phyloP scores from a whole-genome alignment of 2,888 invertebrate genomes.

The Amaurobius ferox region DNA sequence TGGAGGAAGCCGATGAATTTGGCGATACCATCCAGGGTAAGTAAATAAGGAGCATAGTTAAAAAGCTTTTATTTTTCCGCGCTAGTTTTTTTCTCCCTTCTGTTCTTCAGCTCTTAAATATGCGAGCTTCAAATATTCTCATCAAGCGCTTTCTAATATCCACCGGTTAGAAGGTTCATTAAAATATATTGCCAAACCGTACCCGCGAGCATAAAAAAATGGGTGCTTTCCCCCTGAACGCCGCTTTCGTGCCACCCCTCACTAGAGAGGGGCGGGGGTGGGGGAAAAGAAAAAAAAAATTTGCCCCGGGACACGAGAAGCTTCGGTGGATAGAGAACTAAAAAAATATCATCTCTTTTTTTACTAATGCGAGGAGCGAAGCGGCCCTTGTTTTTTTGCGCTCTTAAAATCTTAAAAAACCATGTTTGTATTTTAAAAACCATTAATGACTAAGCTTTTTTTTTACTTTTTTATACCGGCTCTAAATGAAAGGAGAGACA shows the following conservation, averaged over 20 bases:
- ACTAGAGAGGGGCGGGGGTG: neutral
- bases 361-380: conserved; percentile 66
- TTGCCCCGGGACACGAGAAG: conserved; percentile 66
- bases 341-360: conserved; percentile 46
- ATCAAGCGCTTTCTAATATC: conserved; percentile 72
- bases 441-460: conserved; percentile 72
- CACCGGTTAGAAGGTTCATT: conserved; percentile 72
- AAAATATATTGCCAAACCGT: conserved; percentile 72
- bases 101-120: conserved; percentile 62
- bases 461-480: conserved; percentile 55
- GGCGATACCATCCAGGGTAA: conserved; percentile 53
- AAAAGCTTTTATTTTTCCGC: conserved; percentile 70
- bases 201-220: conserved; percentile 69
- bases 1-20: conserved; percentile 67
- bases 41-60: conserved; percentile 71
- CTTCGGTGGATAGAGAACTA: conserved; percentile 64
- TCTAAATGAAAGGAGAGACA: conserved; percentile 69
- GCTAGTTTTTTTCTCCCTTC: conserved; percentile 21
- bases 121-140: conserved; percentile 70
- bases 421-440: conserved; percentile 73
- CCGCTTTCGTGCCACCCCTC: conserved; percentile 61
- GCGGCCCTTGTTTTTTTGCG: conserved; percentile 71
- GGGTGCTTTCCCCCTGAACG: conserved; percentile 33
- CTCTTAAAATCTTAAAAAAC: conserved; percentile 72
- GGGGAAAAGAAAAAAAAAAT: conserved; percentile 41